Evolutionary conservation across 2,113 vertebrate genomes (phyloP), one percentile per base, ranked within the genome.

Genomic region (Silurus asotus): DNA sequence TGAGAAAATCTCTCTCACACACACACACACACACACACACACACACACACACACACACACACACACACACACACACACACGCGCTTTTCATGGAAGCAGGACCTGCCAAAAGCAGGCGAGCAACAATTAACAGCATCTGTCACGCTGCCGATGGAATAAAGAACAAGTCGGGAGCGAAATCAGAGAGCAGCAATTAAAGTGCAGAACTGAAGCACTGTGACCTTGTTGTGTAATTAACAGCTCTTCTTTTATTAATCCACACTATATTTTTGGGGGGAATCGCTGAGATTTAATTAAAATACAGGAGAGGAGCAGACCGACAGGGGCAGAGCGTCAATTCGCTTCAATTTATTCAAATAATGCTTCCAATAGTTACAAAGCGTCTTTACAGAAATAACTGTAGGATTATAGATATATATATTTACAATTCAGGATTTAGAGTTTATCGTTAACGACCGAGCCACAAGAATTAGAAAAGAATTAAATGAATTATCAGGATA

Each of bases 161-260:
- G 92, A 92, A 92, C 59, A 87, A 91, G 83, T 77, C 85, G 65
- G 86, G 89, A 87, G 89, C 78, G 89, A 89, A 94, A 94, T 92
- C 90, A 91, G 49, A 83, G 86, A 81, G 62, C 89, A 55, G 81
- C 92, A 92, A 93, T 92, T 93, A 94, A 93, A 88, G 91, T 89
- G 90, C 89, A 91, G 91, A 94, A 92, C 91, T 91, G 93, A 93
- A 92, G 78, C 72, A 78, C 89, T 83, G 89, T 93, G 94, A 94
- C 93, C 94, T 93, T 92, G 90, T 92, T 93, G 92, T 90, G 89
- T 92, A 93, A 95, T 94, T 94, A 94, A 92, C 88, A 19, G 87
- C 89, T 90, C 87, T 88, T 92, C 90, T 92, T 92, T 92, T 89
- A 90, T 93, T 92, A 91, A 92, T 92, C 89, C 65, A 64, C 15